Conservation (phyloP, 2,113 vertebrate genomes). For the Oceanodroma tethys region DNA sequence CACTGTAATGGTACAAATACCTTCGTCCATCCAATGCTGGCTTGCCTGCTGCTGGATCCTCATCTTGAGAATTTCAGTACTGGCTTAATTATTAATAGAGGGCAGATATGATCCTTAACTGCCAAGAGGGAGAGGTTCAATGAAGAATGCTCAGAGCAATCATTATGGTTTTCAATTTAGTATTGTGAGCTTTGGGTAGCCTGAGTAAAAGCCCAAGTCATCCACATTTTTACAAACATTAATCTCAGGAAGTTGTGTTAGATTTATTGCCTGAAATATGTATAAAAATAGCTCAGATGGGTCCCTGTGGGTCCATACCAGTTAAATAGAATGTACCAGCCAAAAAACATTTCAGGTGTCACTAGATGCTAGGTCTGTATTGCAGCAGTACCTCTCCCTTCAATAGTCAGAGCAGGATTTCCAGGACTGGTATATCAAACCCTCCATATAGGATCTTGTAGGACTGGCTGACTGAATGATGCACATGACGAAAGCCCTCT, state of each 20-base stretch:
- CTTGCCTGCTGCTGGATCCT: not conserved
- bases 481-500: not conserved
- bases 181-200: not conserved
- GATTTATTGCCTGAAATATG: not conserved
- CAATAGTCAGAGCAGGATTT: not conserved
- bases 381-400: not conserved
- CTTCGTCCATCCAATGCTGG: not conserved
- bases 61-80: not conserved
- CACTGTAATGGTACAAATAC: not conserved
- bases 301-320: not conserved
- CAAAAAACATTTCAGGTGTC: not conserved
- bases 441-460: not conserved
- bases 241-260: not conserved
- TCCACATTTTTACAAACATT: not conserved
- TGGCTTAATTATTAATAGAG: not conserved
- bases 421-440: not conserved
- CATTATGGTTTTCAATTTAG: not conserved
- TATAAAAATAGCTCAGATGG: not conserved
- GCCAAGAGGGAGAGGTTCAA: not conserved
- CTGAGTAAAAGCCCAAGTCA: not conserved
- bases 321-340: not conserved
- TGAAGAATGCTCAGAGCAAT: not conserved
- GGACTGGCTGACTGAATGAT: not conserved
- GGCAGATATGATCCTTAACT: not conserved
- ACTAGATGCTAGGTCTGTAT: not conserved